Conservation (phyloP, 1,140 invertebrate genomes). For the Halesus radiatus region DNA sequence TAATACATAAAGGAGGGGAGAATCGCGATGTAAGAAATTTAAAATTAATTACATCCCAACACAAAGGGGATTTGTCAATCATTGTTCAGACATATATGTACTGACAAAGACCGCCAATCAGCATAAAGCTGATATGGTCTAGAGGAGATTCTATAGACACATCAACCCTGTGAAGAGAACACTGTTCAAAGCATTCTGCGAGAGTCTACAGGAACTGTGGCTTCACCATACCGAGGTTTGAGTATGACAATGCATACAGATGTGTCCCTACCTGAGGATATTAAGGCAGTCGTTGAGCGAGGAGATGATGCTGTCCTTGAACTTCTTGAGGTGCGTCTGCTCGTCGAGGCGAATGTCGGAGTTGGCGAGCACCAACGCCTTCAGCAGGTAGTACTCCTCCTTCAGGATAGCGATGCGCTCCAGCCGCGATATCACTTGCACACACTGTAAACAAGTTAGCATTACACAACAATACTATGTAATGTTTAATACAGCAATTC, state of each 20-base stretch:
- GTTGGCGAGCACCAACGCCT: conserved; percentile 93
- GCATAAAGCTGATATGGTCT: no score
- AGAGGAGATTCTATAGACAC: no score
- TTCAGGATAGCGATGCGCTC: conserved; percentile 85
- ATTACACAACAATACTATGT: no score
- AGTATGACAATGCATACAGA: not conserved
- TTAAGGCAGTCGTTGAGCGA: conserved; percentile 89
- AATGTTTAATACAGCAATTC: no score
- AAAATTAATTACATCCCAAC: no score
- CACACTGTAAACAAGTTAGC: conserved; percentile 71
- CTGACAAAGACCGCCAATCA: no score
- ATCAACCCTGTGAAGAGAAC: no score
- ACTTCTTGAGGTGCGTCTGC: conserved; percentile 84
- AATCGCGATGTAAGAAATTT: not conserved
- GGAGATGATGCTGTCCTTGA: conserved; percentile 89
- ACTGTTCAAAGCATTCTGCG: no score
- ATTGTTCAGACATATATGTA: no score
- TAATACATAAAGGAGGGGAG: no score
- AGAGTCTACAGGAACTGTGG: no score
- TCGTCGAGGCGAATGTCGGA: conserved; percentile 92
- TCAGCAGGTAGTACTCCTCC: conserved; percentile 94
- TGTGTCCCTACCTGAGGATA: conserved; percentile 74
- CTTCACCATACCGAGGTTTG: not conserved
- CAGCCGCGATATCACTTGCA: conserved; percentile 89
- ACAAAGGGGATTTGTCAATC: no score